A percentile compares a stretch with the other conserved stretches of the same genome.
phyloP scores from a whole-genome alignment of 2,113 vertebrate genomes.

The Euleptes europaea region DNA sequence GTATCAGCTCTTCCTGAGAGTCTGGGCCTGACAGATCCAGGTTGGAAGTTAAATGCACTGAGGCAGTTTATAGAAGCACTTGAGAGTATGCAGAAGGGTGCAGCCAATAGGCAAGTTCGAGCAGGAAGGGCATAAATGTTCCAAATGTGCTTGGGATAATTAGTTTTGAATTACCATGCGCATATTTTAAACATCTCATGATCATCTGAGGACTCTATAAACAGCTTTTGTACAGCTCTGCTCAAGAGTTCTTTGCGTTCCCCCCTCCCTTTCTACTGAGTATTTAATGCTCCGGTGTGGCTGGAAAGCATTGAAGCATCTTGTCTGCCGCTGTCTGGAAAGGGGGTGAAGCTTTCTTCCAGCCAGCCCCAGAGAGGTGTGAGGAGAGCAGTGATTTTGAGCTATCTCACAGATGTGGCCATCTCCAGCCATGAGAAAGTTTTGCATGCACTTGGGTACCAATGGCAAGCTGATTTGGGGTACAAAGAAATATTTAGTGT shows the following conservation, averaged over 20 bases:
- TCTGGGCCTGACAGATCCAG: conserved; percentile 64
- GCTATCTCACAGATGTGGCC: no score
- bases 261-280: neutral
- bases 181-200: conserved; percentile 61
- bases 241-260: neutral
- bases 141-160: conserved; percentile 64
- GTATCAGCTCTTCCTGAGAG: conserved; percentile 7
- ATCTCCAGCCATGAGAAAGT: no score
- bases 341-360: no score
- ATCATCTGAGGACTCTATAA: conserved; percentile 54
- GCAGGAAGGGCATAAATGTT: conserved; percentile 61
- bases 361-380: no score
- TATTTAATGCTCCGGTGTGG: neutral
- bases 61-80: conserved; percentile 62
- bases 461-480: no score
- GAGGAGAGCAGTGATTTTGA: no score
- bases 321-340: no score
- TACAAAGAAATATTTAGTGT: no score
- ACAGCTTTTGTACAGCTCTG: conserved; percentile 32
- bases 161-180: conserved; percentile 74
- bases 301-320: no score
- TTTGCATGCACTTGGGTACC: no score
- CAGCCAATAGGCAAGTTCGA: conserved; percentile 66
- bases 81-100: conserved; percentile 45
- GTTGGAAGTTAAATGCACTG: conserved; percentile 70